phyloP scores from a whole-genome alignment of 2,113 vertebrate species.

The Sitta europaea region DNA sequence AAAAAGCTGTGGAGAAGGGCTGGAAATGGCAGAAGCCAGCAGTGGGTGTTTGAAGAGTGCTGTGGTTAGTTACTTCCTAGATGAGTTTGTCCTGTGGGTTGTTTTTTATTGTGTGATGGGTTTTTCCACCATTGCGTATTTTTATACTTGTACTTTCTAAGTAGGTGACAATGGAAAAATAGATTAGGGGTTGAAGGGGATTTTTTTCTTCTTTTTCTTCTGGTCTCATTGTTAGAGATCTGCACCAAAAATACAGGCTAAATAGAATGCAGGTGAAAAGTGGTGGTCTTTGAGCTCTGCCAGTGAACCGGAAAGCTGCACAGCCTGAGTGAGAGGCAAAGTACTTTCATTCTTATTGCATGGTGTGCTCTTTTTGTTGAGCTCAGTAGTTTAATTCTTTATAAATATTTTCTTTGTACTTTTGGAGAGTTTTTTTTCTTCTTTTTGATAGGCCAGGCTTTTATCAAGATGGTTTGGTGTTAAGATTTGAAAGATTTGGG shows the following conservation, averaged over 20 bases:
- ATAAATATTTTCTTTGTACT: slow-evolving; percentile 1
- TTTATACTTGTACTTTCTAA: slow-evolving; percentile 66
- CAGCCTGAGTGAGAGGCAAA: slow-evolving; percentile 21
- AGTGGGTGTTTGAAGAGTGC: background rate
- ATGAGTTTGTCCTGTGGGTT: slow-evolving; percentile 53
- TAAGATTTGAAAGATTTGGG: background rate
- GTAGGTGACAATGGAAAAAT: slow-evolving; percentile 62
- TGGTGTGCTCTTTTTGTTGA: background rate
- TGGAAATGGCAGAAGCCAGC: slow-evolving; percentile 37
- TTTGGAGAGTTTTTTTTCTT: background rate
- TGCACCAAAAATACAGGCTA: background rate
- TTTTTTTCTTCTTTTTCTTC: background rate
- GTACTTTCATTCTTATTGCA: slow-evolving; percentile 35
- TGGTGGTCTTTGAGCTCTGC: slow-evolving; percentile 54
- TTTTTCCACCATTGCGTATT: slow-evolving; percentile 64
- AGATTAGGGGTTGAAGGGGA: background rate
- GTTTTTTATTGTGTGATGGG: slow-evolving; percentile 50
- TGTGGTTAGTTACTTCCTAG: slow-evolving; percentile 61
- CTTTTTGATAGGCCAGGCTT: background rate
- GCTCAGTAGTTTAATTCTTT: background rate
- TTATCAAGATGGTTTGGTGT: background rate
- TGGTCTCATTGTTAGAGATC: slow-evolving; percentile 48
- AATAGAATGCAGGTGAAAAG: slow-evolving; percentile 44
- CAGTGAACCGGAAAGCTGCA: slow-evolving; percentile 50
- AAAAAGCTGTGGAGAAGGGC: background rate